These are phyloP conservation scores for Lamellibrachia satsuma DNA, from an alignment of 2,888 invertebrate genomes.

Conservation along the genomic window DNA sequence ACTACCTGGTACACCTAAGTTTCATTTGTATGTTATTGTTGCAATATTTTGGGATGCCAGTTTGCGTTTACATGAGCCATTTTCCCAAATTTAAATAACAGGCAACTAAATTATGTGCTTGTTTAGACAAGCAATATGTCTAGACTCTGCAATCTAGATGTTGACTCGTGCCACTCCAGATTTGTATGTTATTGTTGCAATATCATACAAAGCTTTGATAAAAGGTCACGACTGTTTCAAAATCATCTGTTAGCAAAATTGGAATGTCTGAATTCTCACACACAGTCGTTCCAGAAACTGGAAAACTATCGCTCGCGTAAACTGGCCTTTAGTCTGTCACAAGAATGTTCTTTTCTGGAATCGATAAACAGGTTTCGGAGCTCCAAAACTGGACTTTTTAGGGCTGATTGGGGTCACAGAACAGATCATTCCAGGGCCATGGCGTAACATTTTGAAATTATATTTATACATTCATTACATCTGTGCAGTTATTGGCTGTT, in stretches of 20 bases:
- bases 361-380: not conserved
- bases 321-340: not conserved
- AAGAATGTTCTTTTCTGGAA: not conserved
- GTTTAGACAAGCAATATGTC: not conserved
- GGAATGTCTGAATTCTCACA: not conserved
- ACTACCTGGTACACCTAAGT: not conserved
- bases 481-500: too few species aligned
- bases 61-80: not conserved
- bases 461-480: too few species aligned
- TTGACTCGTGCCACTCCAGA: not conserved
- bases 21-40: not conserved
- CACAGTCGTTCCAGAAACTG: not conserved
- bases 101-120: not conserved
- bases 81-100: not conserved
- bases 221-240: not conserved
- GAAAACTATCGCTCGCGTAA: not conserved
- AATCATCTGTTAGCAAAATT: not conserved
- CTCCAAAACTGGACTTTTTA: too few species aligned
- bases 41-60: not conserved
- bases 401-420: too few species aligned
- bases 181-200: not conserved
- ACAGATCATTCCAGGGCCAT: too few species aligned
- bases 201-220: not conserved
- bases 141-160: too few species aligned
- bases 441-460: too few species aligned